Conservation (phyloP, 2,888 invertebrate genomes). For the Mongoloraphidia duomilia region DNA sequence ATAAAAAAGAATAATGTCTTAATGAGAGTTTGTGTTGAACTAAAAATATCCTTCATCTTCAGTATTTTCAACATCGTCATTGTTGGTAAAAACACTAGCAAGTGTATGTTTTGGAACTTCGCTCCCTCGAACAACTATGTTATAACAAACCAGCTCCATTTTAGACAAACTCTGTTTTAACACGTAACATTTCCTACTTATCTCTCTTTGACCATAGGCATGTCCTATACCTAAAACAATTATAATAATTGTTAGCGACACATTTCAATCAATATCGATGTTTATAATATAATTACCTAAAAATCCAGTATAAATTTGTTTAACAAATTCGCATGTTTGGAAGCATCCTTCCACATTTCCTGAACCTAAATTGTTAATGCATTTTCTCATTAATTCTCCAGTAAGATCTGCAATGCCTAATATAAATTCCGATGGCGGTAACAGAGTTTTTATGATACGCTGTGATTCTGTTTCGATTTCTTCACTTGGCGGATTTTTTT, state of each 20-base stretch:
- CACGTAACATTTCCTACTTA: constrained; percentile 53
- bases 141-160: constrained; percentile 73
- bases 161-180: constrained; percentile 64
- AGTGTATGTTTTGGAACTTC: constrained; percentile 62
- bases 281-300: constrained; percentile 22
- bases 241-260: constrained; percentile 12
- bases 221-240: constrained; percentile 33
- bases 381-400: constrained; percentile 81
- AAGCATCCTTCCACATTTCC: constrained; percentile 62
- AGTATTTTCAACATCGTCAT: constrained; percentile 27
- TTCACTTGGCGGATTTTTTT: constrained; percentile 7
- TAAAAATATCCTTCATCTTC: constrained; percentile 34
- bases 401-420: constrained; percentile 76
- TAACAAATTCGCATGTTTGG: constrained; percentile 55
- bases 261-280: neutral
- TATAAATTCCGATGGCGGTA: constrained; percentile 42
- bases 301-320: constrained; percentile 47
- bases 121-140: constrained; percentile 61
- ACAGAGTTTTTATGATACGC: constrained; percentile 18
- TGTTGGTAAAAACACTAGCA: constrained; percentile 33
- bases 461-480: constrained; percentile 11
- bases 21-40: neutral
- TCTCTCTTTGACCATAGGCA: constrained; percentile 39
- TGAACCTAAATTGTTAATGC: constrained; percentile 65
- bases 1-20: too few species aligned